Conservation (phyloP, 2,888 invertebrate genomes). For the Copidosoma aretas region DNA sequence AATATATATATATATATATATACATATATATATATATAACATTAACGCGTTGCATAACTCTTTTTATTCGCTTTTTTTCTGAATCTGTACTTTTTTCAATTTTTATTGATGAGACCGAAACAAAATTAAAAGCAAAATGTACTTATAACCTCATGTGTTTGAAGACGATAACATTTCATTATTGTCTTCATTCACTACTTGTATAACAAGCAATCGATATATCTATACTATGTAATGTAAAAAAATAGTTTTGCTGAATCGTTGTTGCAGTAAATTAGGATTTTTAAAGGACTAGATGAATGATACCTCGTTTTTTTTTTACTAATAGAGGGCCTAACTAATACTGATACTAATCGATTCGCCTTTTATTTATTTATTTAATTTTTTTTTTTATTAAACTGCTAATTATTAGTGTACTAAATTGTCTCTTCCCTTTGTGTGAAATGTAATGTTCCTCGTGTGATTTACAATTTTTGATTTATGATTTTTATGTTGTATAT, state of each 20-base stretch:
- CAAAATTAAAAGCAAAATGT: constrained; percentile 27
- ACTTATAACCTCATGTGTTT: constrained; percentile 26
- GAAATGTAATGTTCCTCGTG: constrained; percentile 25
- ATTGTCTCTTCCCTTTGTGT: constrained; percentile 13
- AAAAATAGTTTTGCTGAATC: constrained; percentile 4
- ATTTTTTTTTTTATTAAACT: no score
- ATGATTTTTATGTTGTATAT: constrained; percentile 29
- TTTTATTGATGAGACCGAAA: not conserved
- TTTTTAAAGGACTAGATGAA: constrained; percentile 14
- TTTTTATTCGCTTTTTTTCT: no score
- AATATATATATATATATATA: no score
- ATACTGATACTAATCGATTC: no score
- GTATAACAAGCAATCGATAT: constrained; percentile 13
- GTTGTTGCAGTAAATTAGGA: constrained; percentile 1
- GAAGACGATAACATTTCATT: constrained; percentile 24
- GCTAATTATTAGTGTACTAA: no score
- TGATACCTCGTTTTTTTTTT: constrained; percentile 9
- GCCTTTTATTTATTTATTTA: no score
- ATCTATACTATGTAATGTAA: constrained; percentile 18
- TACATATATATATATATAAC: no score
- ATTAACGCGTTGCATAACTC: no score
- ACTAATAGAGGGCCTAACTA: no score
- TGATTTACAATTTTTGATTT: constrained; percentile 29
- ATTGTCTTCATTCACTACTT: constrained; percentile 22
- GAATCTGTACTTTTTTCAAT: no score